phyloP scores from a whole-genome alignment of 37 sponge, comb jelly and placozoan species.

The Geodia barretti region DNA sequence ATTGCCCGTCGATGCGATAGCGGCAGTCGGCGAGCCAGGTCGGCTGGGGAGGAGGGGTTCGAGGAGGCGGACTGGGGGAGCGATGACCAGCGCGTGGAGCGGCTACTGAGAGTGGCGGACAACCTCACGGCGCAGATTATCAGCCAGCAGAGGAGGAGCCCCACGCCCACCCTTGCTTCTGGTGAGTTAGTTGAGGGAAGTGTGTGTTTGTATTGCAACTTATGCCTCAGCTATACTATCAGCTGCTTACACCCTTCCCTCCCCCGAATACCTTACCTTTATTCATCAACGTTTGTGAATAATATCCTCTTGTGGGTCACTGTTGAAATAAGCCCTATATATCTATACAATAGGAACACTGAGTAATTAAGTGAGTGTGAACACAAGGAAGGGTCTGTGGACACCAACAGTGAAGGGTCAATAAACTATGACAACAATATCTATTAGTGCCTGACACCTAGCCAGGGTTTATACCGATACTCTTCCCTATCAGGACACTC shows the following conservation, averaged over 20 bases:
- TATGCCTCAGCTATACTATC: neutral
- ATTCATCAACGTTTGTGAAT: no score
- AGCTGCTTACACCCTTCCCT: neutral
- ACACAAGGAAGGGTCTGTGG: no score
- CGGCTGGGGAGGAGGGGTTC: neutral
- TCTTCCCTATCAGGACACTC: no score
- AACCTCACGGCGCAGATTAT: slow-evolving; percentile 12
- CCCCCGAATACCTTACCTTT: neutral
- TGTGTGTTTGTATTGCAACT: neutral
- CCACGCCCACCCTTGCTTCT: neutral
- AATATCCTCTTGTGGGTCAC: no score
- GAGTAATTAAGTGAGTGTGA: no score
- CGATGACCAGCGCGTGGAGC: slow-evolving; percentile 34
- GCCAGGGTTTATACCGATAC: no score
- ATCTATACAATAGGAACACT: no score
- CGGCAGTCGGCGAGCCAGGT: neutral
- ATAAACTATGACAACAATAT: no score
- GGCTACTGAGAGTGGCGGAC: slow-evolving; percentile 44
- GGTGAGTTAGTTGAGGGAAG: neutral
- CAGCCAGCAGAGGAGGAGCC: neutral
- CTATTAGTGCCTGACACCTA: no score
- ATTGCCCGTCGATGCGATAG: slow-evolving; percentile 13
- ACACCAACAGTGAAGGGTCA: no score
- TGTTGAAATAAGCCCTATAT: no score
- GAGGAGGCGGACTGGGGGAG: neutral